Percentiles rank a stretch among this genome's conserved stretches.
Evolutionary conservation across 2,113 vertebrate species (phyloP).

Genomic region (Mobula birostris): DNA sequence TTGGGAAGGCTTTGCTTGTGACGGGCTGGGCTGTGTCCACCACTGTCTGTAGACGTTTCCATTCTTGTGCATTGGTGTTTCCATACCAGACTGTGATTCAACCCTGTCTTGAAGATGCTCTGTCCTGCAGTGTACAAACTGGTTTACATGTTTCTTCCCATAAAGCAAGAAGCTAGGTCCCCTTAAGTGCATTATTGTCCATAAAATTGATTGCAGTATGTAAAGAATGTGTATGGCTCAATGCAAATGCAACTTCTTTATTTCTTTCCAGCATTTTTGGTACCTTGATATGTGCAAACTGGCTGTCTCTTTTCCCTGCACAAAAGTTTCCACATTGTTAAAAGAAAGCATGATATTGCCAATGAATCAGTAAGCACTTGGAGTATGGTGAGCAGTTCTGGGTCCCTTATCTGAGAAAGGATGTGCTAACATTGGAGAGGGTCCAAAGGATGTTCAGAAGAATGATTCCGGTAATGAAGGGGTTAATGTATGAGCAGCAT

Average conservation of each 20-base stretch:
- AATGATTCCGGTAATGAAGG: too few relatives aligned
- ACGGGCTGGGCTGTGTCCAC: too few relatives aligned
- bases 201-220: not conserved
- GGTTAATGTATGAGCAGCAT: too few relatives aligned
- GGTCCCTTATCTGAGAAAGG: not conserved
- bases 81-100: too few relatives aligned
- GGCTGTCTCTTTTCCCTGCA: not conserved
- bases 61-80: too few relatives aligned
- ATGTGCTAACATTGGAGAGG: too few relatives aligned
- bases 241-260: not conserved
- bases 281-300: too few relatives aligned
- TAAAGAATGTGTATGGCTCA: not conserved
- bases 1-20: too few relatives aligned
- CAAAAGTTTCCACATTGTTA: not conserved
- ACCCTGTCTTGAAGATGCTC: not conserved
- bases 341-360: not conserved
- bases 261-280: not conserved
- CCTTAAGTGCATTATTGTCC: not conserved
- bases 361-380: not conserved
- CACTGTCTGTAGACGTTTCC: too few relatives aligned
- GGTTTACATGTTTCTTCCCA: not conserved
- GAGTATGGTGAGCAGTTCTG: not conserved
- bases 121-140: not conserved
- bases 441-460: too few relatives aligned
- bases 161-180: not conserved